Evolutionary conservation across 1,140 invertebrate genomes (phyloP), one percentile per base, ranked within the genome.

Genomic region (Frieseomelitta varia): DNA sequence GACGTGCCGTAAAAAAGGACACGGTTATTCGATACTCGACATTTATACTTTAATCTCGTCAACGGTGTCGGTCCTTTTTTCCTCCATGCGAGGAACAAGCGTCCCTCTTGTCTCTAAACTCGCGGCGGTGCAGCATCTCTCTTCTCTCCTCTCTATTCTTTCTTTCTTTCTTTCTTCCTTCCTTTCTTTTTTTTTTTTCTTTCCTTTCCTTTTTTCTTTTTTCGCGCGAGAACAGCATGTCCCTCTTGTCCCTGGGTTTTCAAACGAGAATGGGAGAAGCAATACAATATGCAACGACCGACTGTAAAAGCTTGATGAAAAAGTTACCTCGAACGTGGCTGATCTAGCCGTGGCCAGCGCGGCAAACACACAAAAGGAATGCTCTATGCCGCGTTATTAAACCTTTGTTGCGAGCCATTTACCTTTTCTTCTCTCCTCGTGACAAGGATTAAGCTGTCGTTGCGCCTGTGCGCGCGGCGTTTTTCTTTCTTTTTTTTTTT

Each of bases 221-320:
- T 61, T 61, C n/a, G 24, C 58, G 24, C 14, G 2, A 0, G 53
- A 30, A 19, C 2, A 39, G 11, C 51, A 55, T 27, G 27, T 67
- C 27, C 8, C 39, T 24, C 51, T 39, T 56, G 53, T 67, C 30
- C 47, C 4, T 47, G 39, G n/a, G 77, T 79, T 55, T 67, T 56
- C n/a, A 47, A 67, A 73, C 65, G 39, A 34, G 68, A 55, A 68
- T 39, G 47, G n/a, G 24, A 14, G 47, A 65, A 65, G 55, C 68
- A 77, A 79, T 78, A 65, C 73, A 63, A 84, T 75, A 68, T 78
- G 73, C 67, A 53, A 68, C 61, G 47, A 47, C 55, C 55, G 75
- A 69, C 75, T 65, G 80, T 81, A 78, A 88, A 88, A 88, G 73
- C 78, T 86, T 76, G 79, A 88, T 88, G 74, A 82, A 88, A 88